Evolutionary conservation across 2,113 vertebrate genomes (phyloP), one percentile per base, ranked within the genome.

Genomic region (Ovis canadensis): DNA sequence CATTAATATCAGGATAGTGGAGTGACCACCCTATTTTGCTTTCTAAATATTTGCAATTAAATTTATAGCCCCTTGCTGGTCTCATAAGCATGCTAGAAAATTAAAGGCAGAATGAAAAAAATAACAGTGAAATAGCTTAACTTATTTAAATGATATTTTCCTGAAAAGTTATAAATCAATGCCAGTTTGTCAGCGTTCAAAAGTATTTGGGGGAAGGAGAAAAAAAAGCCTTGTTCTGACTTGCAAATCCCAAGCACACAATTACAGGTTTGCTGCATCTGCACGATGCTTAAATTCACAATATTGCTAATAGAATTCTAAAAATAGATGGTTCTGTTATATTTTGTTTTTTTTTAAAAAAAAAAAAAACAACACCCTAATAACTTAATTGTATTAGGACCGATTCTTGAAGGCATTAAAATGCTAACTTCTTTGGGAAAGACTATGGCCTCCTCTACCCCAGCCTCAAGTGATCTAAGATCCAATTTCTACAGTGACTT

Each of bases 401-500:
- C 52, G 45, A 45, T 84, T 95, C 54, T n/a, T 97, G 16, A 91
- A 91, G 77, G 19, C 94, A 96, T 90, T 78, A 87, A 97, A 88
- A 93, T n/a, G 81, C 15, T 16, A 29, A 33, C 17, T 43, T 64
- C 25, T 88, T 95, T 67, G 31, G 43, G 84, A 96, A 90, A 54
- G 29, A 87, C 7, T 13, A 12, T 3, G 27, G 64, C 62, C 40
- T 71, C 78, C 33, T 91, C 43, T 54, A 82, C 7, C 13, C 6
- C 60, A 82, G 64, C 25, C 33, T 90, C 90, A 77, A 64, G 9
- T 23, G 59, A 92, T 59, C 16, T 5, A 48, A 96, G 71, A 91
- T 87, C 52, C 43, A 82, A 80, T 87, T 92, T 90, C 92, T 62
- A 95, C 43, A 91, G 45, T 50, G 78, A 96, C 84, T 98, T 96